Conservation (phyloP, 2,888 invertebrate genomes). For the Leuctra nigra region DNA sequence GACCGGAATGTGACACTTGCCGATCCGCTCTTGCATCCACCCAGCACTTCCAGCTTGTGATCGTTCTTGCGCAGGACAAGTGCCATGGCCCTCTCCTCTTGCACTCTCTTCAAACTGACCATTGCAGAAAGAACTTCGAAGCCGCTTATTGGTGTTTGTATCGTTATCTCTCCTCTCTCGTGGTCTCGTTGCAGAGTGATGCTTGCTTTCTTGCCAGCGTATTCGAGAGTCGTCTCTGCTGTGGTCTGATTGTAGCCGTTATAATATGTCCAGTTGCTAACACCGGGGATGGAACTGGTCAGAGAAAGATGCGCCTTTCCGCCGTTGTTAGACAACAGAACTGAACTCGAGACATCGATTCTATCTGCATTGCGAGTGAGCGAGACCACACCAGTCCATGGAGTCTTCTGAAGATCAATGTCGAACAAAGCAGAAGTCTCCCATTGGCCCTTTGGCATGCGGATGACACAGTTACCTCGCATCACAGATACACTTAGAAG, state of each 20-base stretch:
- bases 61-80: constrained; percentile 7
- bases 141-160: constrained; percentile 15
- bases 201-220: constrained; percentile 3
- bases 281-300: constrained; percentile 7
- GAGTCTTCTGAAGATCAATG: constrained; percentile 28
- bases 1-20: constrained; percentile 21
- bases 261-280: constrained; percentile 11
- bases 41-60: not conserved
- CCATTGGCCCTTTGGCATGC: constrained; percentile 30
- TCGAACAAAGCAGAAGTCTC: constrained; percentile 27
- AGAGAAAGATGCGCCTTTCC: constrained; percentile 7
- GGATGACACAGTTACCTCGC: constrained; percentile 26
- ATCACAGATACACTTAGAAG: constrained; percentile 9
- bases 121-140: constrained; percentile 15
- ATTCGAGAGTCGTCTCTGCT: not conserved
- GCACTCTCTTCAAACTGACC: too few relatives aligned
- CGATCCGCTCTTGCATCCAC: too few relatives aligned
- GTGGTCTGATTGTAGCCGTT: not conserved
- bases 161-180: constrained; percentile 7
- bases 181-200: too few relatives aligned
- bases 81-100: too few relatives aligned
- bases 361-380: constrained; percentile 6
- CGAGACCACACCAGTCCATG: constrained; percentile 23
- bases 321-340: not conserved
- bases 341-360: not conserved